Conservation (phyloP, 64 coral and sea anemone genomes). For the Pocillopora damicornis region DNA sequence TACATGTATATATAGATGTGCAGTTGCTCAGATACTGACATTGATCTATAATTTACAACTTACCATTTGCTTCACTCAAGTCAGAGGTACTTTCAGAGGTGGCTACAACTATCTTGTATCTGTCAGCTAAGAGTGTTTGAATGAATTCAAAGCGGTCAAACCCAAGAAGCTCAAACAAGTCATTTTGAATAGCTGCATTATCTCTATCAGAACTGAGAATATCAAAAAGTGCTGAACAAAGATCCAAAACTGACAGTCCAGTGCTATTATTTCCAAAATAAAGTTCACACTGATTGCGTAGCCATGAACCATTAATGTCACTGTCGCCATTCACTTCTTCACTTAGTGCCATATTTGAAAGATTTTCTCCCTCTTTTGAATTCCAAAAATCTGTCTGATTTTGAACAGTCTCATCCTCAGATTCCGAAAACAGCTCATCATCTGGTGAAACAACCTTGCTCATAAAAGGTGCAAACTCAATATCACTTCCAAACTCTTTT, state of each 20-base stretch:
- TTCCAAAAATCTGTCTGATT: neutral
- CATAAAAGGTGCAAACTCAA: slow-evolving; percentile 51
- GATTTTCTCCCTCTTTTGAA: slow-evolving; percentile 8
- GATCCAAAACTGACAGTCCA: slow-evolving; percentile 60
- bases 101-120: slow-evolving; percentile 55
- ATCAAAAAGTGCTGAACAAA: slow-evolving; percentile 96
- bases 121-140: slow-evolving; percentile 67
- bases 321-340: neutral
- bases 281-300: slow-evolving; percentile 74
- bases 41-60: neutral
- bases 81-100: slow-evolving; percentile 40
- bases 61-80: slow-evolving; percentile 7
- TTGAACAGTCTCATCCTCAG: slow-evolving; percentile 67
- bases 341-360: neutral
- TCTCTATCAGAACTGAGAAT: slow-evolving; percentile 83
- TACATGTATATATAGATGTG: too few relatives aligned
- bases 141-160: slow-evolving; percentile 98
- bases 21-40: too few relatives aligned
- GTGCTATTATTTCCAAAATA: slow-evolving; percentile 43
- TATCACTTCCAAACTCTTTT: slow-evolving; percentile 78
- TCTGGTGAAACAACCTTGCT: slow-evolving; percentile 24
- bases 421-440: slow-evolving; percentile 61
- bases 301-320: slow-evolving; percentile 64
- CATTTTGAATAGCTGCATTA: slow-evolving; percentile 88
- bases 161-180: slow-evolving; percentile 88